A percentile compares a stretch with the other conserved stretches of the same genome.
These are phyloP conservation scores for Entomyzon cyanotis DNA, from an alignment of 2,113 vertebrate genomes.

Conservation along the genomic window DNA sequence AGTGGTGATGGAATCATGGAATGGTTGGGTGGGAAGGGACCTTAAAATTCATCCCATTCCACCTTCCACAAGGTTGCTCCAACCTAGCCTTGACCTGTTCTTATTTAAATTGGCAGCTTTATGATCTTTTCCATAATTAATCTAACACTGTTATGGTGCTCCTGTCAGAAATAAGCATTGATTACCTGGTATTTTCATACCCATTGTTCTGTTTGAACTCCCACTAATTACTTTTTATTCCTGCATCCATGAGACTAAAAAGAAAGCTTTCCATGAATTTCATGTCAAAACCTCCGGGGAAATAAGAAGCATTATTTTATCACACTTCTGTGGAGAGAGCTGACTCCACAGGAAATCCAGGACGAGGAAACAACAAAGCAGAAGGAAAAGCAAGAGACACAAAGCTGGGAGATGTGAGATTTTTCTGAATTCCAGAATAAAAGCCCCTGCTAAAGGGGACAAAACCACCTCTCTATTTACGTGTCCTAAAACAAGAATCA, in stretches of 20 bases:
- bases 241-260: neutral
- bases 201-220: neutral
- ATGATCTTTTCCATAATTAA: neutral
- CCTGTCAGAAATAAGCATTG: neutral
- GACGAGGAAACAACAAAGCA: slow-evolving; percentile 7
- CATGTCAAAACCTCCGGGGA: neutral
- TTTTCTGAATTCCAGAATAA: neutral
- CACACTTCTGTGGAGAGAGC: neutral
- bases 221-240: neutral
- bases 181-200: neutral
- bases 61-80: neutral
- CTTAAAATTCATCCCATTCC: neutral
- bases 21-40: neutral
- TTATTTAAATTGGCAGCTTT: neutral
- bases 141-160: neutral
- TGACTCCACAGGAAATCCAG: slow-evolving; percentile 19
- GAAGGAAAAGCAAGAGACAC: neutral
- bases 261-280: neutral
- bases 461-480: neutral
- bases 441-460: neutral
- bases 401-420: neutral
- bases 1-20: neutral
- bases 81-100: neutral
- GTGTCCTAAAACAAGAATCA: neutral
- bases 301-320: neutral